Evolutionary conservation across 2,888 invertebrate species (phyloP), one percentile per base, ranked within the genome.

Genomic region (Macropis europaea): DNA sequence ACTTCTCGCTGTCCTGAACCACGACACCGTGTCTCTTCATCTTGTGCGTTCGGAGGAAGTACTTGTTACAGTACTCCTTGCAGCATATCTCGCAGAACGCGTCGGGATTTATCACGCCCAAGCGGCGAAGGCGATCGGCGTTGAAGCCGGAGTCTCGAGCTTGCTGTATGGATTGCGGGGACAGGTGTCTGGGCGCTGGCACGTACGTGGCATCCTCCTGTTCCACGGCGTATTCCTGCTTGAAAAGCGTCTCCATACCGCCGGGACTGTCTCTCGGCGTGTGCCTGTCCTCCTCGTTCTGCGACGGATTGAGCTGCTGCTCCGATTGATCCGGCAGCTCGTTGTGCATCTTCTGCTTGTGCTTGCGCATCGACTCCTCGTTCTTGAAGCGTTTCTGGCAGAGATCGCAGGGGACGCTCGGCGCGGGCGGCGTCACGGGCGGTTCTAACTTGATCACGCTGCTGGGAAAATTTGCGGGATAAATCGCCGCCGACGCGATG

Each of bases 41-140:
- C 86, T 97, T 97, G 90, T 99, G 99, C 48, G 97, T 96, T 57
- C 96, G 93, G 42, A 99, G 92, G 87, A 97, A 97, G 88, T 97
- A 97, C 90, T 97, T 97, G 88, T 97, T 97, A 89, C 96, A 97
- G 88, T 97, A 97, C 89, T 97, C 97, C 88, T 97, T 97, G 90
- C 96, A 95, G 89, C 97, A 97, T 67, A 97, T 93, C 90, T 97
- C 97, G 90, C 97, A 97, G 89, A 96, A 97, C n/a, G 97, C 96
- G 86, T 97, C 97, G 1, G 95, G 95, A 89, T 95, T 95, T 83
- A 94, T 92, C 30, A 97, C 95, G 34, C 97, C 97, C 64, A 97
- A 91, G 64, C 95, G 93, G 24, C 95, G 92, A 32, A 96, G 91
- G 54, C 94, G 94, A 63, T 96, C 96, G 2, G 92, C 93, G 59